These are phyloP conservation scores for Astyanax mexicanus DNA, from an alignment of 2,797 vertebrate species.

Conservation along the genomic window DNA sequence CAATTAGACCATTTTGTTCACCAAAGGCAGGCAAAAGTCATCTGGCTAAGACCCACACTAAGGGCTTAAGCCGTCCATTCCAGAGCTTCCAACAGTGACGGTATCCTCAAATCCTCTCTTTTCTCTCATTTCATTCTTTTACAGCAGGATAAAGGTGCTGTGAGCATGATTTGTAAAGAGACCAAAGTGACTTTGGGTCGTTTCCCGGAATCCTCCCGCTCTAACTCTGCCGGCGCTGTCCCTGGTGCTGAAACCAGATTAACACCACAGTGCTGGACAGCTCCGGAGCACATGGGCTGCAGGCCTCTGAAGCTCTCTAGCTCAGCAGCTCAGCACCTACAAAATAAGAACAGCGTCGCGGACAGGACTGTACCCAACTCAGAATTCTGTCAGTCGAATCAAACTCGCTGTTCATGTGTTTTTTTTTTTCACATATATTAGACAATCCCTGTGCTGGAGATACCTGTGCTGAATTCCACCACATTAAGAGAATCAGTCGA, in stretches of 20 bases:
- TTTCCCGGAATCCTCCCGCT: neutral
- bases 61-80: neutral
- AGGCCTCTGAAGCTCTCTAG: neutral
- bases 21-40: no score
- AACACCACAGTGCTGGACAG: neutral
- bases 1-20: no score
- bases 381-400: no score
- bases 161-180: conserved; percentile 6
- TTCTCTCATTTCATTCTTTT: neutral
- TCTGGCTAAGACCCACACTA: no score
- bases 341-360: neutral
- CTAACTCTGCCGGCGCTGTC: neutral
- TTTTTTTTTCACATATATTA: no score
- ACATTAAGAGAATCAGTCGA: no score
- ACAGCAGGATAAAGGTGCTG: neutral
- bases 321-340: neutral
- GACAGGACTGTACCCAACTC: neutral
- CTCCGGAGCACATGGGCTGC: neutral
- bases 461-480: no score
- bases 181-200: neutral
- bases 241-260: neutral
- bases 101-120: neutral
- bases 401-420: no score
- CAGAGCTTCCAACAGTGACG: neutral
- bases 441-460: no score